Percentiles rank a stretch among this genome's conserved stretches.
Evolutionary conservation across 2,113 vertebrate genomes (phyloP).

Genomic region (Elephantulus edwardii): DNA sequence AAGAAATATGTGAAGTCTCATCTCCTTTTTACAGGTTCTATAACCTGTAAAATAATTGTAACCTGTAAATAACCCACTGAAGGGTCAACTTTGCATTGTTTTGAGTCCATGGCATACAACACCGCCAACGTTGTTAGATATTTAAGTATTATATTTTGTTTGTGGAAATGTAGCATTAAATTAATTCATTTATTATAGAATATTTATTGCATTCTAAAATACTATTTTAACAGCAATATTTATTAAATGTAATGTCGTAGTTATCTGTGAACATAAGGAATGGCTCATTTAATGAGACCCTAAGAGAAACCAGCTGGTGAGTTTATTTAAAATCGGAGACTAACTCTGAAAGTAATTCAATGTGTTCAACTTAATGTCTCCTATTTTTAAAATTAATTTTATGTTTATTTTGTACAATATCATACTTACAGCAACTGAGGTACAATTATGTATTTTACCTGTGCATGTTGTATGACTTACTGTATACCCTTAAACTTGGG

Average conservation of each 20-base stretch:
- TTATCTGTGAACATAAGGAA: background rate
- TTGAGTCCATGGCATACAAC: no score
- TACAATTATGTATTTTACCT: background rate
- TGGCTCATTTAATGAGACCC: background rate
- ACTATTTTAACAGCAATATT: background rate
- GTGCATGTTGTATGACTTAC: background rate
- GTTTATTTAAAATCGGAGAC: background rate
- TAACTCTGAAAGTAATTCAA: background rate
- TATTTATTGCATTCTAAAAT: background rate
- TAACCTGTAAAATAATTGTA: no score
- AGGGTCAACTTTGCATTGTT: no score
- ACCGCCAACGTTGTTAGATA: background rate
- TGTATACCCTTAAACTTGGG: background rate
- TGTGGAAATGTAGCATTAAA: background rate
- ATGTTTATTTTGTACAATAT: background rate
- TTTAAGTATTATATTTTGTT: background rate
- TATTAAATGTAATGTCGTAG: background rate
- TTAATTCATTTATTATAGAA: background rate
- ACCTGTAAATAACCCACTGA: no score
- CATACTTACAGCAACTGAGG: background rate
- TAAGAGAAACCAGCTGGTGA: background rate
- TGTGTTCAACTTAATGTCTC: background rate
- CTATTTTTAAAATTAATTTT: background rate
- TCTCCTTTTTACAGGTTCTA: no score
- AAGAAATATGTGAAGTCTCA: no score